These are phyloP conservation scores for Varanus salvator DNA, from an alignment of 2,113 vertebrate species.

Conservation along the genomic window DNA sequence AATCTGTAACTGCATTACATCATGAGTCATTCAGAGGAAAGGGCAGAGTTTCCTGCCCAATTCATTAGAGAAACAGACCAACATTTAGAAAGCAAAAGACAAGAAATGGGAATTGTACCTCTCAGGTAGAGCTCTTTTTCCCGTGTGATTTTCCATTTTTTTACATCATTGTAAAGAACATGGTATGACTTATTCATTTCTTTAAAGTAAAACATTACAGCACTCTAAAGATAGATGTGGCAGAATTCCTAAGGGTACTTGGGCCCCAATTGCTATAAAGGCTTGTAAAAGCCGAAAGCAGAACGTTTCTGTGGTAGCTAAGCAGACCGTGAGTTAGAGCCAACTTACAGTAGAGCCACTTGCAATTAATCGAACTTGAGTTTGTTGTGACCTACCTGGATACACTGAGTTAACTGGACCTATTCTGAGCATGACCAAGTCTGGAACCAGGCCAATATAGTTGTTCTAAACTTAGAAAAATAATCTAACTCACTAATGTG, in stretches of 20 bases:
- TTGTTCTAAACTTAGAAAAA: too few species aligned
- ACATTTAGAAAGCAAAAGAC: conserved; percentile 71
- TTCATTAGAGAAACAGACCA: conserved; percentile 74
- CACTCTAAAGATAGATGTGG: not conserved
- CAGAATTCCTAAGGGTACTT: not conserved
- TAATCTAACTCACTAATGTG: not conserved
- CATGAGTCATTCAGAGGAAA: conserved; percentile 81
- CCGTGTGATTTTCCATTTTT: conserved; percentile 66
- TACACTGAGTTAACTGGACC: too few species aligned
- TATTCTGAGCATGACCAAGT: too few species aligned
- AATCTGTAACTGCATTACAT: conserved; percentile 75
- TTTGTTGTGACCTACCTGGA: too few species aligned
- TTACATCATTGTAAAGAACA: conserved; percentile 35
- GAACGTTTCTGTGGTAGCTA: not conserved
- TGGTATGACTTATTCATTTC: conserved; percentile 38
- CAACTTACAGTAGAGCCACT: not conserved
- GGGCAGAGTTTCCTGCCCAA: conserved; percentile 79
- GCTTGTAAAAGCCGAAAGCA: not conserved
- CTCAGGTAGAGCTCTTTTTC: conserved; percentile 71
- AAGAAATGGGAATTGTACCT: conserved; percentile 64
- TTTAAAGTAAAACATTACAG: conserved; percentile 23
- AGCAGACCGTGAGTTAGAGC: not conserved
- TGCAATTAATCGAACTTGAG: too few species aligned
- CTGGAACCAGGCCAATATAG: too few species aligned
- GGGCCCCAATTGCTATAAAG: not conserved